Base-by-base conservation (phyloP, 2,888 invertebrate species). In the Cataglyphis livida region DNA sequence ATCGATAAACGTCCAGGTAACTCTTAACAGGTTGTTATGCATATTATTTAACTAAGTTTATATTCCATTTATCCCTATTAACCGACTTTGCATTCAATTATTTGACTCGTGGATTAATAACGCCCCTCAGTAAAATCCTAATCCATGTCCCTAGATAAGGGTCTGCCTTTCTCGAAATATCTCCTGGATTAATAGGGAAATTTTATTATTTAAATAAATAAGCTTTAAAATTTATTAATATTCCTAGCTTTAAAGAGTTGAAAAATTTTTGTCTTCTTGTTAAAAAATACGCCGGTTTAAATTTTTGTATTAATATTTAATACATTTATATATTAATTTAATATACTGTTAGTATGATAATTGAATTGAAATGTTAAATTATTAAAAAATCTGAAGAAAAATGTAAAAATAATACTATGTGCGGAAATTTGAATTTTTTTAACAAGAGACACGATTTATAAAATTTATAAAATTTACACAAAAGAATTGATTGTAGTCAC, bases 1-100 rank as follows among this genome's bases (percentile, higher is more conserved):
- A 79, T 71, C 71, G 44, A 79, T 71, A 79, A 79, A 59, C 12
- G 59, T 25, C 59, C 9, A 32, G 57, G 57, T 9, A 41, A 59
- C 57, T 71, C 44, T 70, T 59, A 78, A 71, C 44, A 21, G 21
- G 21, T 66, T 21, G 15, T 38, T 54, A 35, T 21, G 44, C 18
- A 15, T 21, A 48, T 76, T 57, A 21, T 25, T 18, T 35, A 57
- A 10, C 25, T 6, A 3, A 51, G n/a, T 51, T 51, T 51, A 25
- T 57, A 57, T 57, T 44, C 15, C 35, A 35, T 70, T 71, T 59
- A 54, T 70, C 15, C 3, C 9, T n/a, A 28, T 70, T 15, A 59
- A 1, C 12, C 25, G 7, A 71, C 3, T n/a, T 51, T 32, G 4
- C 15, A n/a, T 51, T 12, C 28, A 25, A 75, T 54, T n/a, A 35